A percentile compares a stretch with the other conserved stretches of the same genome.
These are phyloP conservation scores for Microcebus jonahi DNA, from an alignment of 2,113 vertebrate species.

Conservation along the genomic window DNA sequence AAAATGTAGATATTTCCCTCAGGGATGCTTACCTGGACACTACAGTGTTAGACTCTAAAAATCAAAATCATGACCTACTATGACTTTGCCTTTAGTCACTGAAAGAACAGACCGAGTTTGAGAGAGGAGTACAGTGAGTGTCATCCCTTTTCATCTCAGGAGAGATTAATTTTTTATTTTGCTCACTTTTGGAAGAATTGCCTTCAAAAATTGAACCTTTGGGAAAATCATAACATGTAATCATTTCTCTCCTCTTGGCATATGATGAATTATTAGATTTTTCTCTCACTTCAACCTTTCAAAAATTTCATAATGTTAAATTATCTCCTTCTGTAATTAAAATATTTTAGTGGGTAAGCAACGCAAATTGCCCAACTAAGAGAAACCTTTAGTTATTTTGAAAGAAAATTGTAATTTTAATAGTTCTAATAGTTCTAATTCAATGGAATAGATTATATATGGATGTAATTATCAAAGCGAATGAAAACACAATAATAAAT, in stretches of 20 bases:
- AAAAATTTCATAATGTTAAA: background rate
- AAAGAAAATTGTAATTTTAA: background rate
- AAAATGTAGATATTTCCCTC: background rate
- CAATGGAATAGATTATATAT: background rate
- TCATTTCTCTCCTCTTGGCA: background rate
- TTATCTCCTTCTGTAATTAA: conserved; percentile 35
- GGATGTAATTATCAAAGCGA: background rate
- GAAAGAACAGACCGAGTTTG: background rate
- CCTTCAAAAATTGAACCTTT: background rate
- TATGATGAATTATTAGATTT: background rate
- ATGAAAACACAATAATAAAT: background rate
- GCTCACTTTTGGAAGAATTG: background rate
- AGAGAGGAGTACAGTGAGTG: background rate
- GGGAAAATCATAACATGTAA: background rate
- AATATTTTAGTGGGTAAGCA: background rate
- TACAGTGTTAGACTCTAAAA: background rate
- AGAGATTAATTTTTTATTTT: background rate
- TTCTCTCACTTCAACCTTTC: background rate
- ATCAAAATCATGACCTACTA: background rate
- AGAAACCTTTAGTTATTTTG: background rate
- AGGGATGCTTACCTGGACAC: background rate
- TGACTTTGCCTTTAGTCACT: background rate
- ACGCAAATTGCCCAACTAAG: background rate
- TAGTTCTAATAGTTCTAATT: background rate
- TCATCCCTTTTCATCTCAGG: background rate